Conservation (phyloP, 2,888 invertebrate genomes). For the Amphipyra berbera region DNA sequence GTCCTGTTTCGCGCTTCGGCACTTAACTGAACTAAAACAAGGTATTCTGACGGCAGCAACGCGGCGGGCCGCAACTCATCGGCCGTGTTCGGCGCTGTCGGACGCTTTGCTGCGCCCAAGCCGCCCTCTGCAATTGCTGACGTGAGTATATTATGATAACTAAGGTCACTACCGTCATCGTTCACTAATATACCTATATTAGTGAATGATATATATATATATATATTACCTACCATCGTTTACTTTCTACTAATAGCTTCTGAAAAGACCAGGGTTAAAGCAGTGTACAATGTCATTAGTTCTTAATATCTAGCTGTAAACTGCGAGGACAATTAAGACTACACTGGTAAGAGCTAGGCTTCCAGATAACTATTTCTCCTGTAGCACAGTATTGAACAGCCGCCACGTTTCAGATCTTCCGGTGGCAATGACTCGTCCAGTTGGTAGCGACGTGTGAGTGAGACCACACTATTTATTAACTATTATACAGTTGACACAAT, state of each 20-base stretch:
- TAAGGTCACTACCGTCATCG: neutral
- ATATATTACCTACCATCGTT: too few relatives aligned
- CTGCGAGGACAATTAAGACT: too few relatives aligned
- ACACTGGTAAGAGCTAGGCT: too few relatives aligned
- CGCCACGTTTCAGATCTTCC: constrained; percentile 29
- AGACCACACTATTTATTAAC: neutral
- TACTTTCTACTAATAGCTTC: too few relatives aligned
- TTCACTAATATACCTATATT: too few relatives aligned
- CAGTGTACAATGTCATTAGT: too few relatives aligned
- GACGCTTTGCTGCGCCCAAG: constrained; percentile 74
- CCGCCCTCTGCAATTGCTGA: constrained; percentile 73
- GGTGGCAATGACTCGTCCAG: constrained; percentile 23
- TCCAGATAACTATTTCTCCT: too few relatives aligned
- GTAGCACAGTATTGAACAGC: neutral
- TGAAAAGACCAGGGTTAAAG: too few relatives aligned
- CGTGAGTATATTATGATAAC: constrained; percentile 59
- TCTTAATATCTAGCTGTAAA: too few relatives aligned
- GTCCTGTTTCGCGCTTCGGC: neutral
- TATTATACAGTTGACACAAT: neutral
- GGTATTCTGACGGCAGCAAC: constrained; percentile 42
- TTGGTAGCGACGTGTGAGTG: constrained; percentile 6
- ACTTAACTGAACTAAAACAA: constrained; percentile 3
- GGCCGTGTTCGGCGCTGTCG: constrained; percentile 57
- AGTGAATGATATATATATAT: too few relatives aligned
- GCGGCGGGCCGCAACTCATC: constrained; percentile 61